phyloP scores from a whole-genome alignment of 2,113 vertebrate species.

The Pithys albifrons region DNA sequence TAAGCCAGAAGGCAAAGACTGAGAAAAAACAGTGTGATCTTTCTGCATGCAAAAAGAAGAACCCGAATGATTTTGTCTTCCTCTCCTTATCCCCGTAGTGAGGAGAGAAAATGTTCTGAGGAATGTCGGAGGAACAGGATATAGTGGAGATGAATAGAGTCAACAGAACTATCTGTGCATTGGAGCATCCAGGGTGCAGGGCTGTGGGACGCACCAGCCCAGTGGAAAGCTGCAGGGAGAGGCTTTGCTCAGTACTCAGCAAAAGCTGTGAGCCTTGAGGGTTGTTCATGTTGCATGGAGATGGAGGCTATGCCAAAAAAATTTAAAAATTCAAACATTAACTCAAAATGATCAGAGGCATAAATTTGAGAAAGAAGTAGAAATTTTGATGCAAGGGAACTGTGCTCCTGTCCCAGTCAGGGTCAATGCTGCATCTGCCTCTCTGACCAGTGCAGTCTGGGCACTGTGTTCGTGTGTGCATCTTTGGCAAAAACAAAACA shows the following conservation, averaged over 20 bases:
- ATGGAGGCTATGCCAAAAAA: background rate
- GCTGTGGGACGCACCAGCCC: background rate
- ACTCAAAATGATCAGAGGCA: background rate
- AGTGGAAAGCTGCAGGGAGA: background rate
- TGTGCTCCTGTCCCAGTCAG: background rate
- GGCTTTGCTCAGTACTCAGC: background rate
- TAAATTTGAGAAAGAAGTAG: background rate
- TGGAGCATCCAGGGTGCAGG: background rate
- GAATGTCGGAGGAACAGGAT: background rate
- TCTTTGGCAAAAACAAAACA: background rate
- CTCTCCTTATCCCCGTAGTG: background rate
- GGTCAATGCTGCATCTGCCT: background rate
- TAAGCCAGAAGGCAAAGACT: background rate
- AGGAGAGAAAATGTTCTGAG: background rate
- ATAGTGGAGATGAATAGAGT: background rate
- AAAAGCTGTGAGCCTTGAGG: background rate
- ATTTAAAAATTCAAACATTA: background rate
- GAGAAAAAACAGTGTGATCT: background rate
- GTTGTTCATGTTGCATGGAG: background rate
- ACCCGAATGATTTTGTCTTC: background rate
- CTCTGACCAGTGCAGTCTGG: background rate
- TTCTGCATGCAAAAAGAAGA: background rate
- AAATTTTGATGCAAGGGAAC: background rate
- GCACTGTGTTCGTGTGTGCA: background rate
- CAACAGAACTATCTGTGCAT: background rate